phyloP scores from a whole-genome alignment of 2,888 invertebrate genomes.

The Ryuthela nishihirai region DNA sequence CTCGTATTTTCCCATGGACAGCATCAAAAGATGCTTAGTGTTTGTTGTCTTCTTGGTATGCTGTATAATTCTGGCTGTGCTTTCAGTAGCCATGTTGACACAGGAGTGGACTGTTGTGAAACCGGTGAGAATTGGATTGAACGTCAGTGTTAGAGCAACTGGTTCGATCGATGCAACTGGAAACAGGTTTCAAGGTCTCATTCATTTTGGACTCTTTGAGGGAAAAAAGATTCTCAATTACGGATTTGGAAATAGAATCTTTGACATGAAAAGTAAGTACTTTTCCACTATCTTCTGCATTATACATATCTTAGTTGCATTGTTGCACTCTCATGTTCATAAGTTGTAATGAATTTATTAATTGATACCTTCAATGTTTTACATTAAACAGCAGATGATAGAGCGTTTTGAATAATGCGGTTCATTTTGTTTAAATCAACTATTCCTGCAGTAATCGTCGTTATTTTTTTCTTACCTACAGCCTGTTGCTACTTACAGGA shows the following conservation, averaged over 20 bases:
- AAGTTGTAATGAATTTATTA: too few species aligned
- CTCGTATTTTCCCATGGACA: conserved; percentile 35
- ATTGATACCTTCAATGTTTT: too few species aligned
- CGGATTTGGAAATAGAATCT: conserved; percentile 72
- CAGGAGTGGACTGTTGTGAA: conserved; percentile 36
- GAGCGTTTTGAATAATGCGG: too few species aligned
- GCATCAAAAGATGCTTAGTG: conserved; percentile 24
- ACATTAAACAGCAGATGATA: too few species aligned
- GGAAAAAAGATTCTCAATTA: conserved; percentile 77
- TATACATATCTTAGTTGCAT: too few species aligned
- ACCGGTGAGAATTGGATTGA: conserved; percentile 30
- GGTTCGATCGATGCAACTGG: conserved; percentile 17
- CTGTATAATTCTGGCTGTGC: conserved; percentile 22
- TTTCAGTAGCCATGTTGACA: conserved; percentile 25
- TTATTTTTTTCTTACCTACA: too few species aligned
- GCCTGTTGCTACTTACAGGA: too few species aligned
- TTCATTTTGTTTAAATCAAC: too few species aligned
- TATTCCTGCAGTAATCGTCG: too few species aligned
- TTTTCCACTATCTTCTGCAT: too few species aligned
- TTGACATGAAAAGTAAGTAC: conserved; percentile 70
- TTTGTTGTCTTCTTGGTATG: conserved; percentile 21
- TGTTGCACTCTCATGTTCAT: too few species aligned
- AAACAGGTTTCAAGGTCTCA: conserved; percentile 44
- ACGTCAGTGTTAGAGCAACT: conserved; percentile 19
- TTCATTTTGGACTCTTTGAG: conserved; percentile 75